Evolutionary conservation across 2,797 vertebrate genomes (phyloP), one percentile per base, ranked within the genome.

Genomic region (Emydoidea blandingii): DNA sequence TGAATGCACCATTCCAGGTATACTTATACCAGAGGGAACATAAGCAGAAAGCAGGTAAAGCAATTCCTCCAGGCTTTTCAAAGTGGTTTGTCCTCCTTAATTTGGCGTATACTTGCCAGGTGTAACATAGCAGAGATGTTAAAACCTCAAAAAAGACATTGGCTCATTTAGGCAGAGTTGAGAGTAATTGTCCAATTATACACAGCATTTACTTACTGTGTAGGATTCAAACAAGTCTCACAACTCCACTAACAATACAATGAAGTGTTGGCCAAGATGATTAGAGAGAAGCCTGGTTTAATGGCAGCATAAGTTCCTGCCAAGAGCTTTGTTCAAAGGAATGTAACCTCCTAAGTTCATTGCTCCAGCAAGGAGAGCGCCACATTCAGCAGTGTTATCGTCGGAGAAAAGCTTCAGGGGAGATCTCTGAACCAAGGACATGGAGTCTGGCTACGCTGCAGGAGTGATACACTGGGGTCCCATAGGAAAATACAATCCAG

Each of bases 181-280:
- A 3, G 47, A 76, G 52, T 53, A 44, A 84, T 82, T 31, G 6
- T n/a, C 81, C 11, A 2, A 31, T 41, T 21, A 21, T 1, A 29
- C 79, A 4, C 8, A 41, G 86, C 3, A 2, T 78, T 91, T 85
- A 34, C 2, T 0, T 12, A 0, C 21, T 1, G 1, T 21, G 11
- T 34, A 78, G 79, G 57, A 57, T 11, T 53, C 79, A 79, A 84
- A 29, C 34, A 56, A 85, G 59, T 21, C 31, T 57, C 86, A 44
- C 74, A 41, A 1, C 37, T 12, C 57, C 29, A 7, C 52, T 54
- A 68, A 44, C 10, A 10, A 49, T 11, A 27, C 23, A 92, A 27
- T 12, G 50, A 56, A 37, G 10, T 68, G 80, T 18, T 49, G 65
- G 37, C 74, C 27, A 4, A n/a, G 72, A 41, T 6, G 83, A 27